phyloP scores from a whole-genome alignment of 2,797 vertebrate species.

The Cossypha polioptera region DNA sequence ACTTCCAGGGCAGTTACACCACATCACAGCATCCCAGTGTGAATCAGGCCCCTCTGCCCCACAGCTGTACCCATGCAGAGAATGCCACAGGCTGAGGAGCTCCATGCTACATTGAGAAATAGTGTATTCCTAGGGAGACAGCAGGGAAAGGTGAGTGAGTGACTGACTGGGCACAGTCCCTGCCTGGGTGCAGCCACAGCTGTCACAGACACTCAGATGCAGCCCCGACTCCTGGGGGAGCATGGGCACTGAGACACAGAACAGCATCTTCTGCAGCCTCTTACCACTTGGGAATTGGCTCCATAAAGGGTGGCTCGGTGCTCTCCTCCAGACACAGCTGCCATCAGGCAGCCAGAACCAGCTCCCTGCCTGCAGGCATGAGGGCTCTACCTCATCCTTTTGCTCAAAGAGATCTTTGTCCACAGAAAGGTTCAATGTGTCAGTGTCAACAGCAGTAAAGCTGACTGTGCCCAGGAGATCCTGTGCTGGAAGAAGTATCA shows the following conservation, averaged over 20 bases:
- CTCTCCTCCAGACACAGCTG: background rate
- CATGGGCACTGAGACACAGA: rapidly evolving
- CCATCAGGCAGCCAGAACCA: background rate
- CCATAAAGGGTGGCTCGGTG: rapidly evolving
- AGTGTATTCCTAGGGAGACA: background rate
- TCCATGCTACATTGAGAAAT: background rate
- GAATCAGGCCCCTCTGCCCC: background rate
- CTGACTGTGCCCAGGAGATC: background rate
- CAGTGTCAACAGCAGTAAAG: background rate
- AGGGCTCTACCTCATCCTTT: background rate
- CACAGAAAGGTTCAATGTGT: rapidly evolving
- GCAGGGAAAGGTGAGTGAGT: rapidly evolving
- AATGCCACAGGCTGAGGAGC: background rate
- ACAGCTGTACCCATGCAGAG: background rate
- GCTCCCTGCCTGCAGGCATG: rapidly evolving
- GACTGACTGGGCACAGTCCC: background rate
- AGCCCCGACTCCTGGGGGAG: rapidly evolving
- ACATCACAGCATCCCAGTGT: rapidly evolving
- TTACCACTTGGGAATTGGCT: rapidly evolving
- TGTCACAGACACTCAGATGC: background rate
- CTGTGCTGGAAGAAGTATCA: rapidly evolving
- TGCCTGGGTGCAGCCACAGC: background rate
- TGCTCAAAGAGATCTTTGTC: background rate
- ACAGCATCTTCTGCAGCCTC: background rate
- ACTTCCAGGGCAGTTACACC: background rate